Conservation (phyloP, 2,797 vertebrate genomes). For the Pangasius mekongensis region DNA sequence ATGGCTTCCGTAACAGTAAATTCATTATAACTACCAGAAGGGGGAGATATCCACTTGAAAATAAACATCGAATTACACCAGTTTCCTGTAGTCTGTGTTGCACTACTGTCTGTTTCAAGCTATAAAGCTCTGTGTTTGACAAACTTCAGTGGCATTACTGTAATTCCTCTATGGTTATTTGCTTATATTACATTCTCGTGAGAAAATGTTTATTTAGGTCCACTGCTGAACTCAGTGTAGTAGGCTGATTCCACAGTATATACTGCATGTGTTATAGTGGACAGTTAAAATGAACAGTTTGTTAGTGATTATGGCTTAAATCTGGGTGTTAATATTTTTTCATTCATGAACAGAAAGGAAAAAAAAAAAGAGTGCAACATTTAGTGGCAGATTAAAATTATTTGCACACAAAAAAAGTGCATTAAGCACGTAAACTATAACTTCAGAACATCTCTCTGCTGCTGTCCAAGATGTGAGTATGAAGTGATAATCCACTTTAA, state of each 20-base stretch:
- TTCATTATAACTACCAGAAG: conserved; percentile 61
- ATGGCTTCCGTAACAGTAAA: neutral
- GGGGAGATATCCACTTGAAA: conserved; percentile 62
- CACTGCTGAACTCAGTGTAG: neutral
- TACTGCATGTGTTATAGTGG: neutral
- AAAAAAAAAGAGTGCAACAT: neutral
- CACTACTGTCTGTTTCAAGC: neutral
- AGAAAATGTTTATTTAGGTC: neutral
- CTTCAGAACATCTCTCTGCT: neutral
- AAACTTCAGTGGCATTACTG: neutral
- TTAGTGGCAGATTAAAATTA: neutral
- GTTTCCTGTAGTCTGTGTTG: too few relatives aligned
- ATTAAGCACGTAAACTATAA: neutral
- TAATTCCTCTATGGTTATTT: neutral
- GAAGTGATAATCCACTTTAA: neutral
- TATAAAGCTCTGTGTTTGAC: neutral
- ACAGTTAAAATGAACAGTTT: neutral
- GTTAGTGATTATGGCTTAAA: neutral
- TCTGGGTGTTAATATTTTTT: neutral
- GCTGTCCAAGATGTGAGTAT: neutral
- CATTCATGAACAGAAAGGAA: neutral
- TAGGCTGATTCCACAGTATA: neutral
- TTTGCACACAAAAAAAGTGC: neutral
- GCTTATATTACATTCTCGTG: neutral
- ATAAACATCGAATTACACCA: conserved; percentile 42